Evolutionary conservation across 53 echinoderm and acorn worm genomes (phyloP), one percentile per base, ranked within the genome.

Genomic region (Zoroaster sp.): DNA sequence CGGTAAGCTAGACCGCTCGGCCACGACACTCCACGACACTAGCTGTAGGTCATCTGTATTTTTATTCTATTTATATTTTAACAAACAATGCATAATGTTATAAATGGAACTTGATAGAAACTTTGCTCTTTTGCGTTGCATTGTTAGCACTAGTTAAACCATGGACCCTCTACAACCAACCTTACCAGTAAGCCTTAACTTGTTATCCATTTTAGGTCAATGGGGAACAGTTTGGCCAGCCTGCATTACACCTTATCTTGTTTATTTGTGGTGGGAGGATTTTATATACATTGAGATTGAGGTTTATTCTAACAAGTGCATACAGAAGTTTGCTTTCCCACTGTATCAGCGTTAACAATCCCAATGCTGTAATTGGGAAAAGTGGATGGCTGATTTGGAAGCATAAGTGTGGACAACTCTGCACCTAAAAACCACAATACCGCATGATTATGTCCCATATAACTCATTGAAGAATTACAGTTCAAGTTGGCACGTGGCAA

Each of bases 191-290:
- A 6, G 11, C 34, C 4, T 43, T 0, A 10, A 59, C 41, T 37
- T 4, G 12, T 39, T 38, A 55, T 59, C 55, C 59, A 55, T 79
- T 55, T 79, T 47, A 79, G 79, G 79, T 79, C 79, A 79, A 55
- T 79, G 63, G 79, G 63, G 40, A 79, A 17, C 42, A 13, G 25
- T 77, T 59, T 18, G 35, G 79, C 36, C 59, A 59, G 36, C 35
- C 21, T 35, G 39, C 38, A 76, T 30, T 15, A 13, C 66, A 41
- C 28, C 38, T 41, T 74, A 82, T 82, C 82, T 82, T 82, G 23
- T 82, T 82, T 82, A 67, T 33, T 82, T 82, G 66, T 33, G 45
- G 82, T 82, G 68, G 82, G 82, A 34, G 82, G 82, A 68, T 41
- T 75, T 54, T 49, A 39, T 49, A 38, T 36, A 78, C 59, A 20